Evolutionary conservation across 2,797 vertebrate species (phyloP), one percentile per base, ranked within the genome.

Genomic region (Lacerta viridis): DNA sequence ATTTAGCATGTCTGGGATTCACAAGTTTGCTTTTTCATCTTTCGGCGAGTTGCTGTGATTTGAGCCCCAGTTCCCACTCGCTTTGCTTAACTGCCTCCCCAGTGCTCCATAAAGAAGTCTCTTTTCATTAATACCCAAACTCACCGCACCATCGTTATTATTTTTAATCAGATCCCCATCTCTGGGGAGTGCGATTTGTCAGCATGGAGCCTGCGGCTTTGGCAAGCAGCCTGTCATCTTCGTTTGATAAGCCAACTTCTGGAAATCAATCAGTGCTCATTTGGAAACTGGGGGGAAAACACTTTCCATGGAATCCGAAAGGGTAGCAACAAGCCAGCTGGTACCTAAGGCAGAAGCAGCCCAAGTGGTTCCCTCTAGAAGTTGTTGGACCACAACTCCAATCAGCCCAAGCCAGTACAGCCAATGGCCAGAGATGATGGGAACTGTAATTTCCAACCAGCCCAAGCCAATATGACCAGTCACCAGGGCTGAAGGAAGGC

Each of bases 131-230:
- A 88, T 78, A 23, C 17, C 50, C 18, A 55, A 20, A 25, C 13
- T 72, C 68, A 11, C 1, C 29, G 50, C 55, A 1, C 87, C 79
- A 10, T 90, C 69, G 4, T 84, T 75, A 90, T 90, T 89, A 85
- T 85, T 85, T 82, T 86, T 85, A 76, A 89, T 86, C 88, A 76
- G 23, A 18, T 29, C n/a, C 77, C 71, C 46, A 66, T 76, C 86
- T 87, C 8, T n/a, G 72, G 68, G 55, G 66, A 87, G 9, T 66
- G 9, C 7, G 18, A 81, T 17, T 64, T 41, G 75, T 59, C 41
- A 1, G 2, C 77, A 87, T 1, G 41, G 6, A 55, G 84, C 33
- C 10, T 46, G 91, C 29, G 39, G 7, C 11, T 79, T 80, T 7
- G 36, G 86, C 36, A 76, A 64, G 85, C 82, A 1, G 50, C 1